Percentiles rank a stretch among this genome's conserved stretches.
phyloP scores from a whole-genome alignment of 1,140 invertebrate genomes.

The Macrobrachium nipponense region DNA sequence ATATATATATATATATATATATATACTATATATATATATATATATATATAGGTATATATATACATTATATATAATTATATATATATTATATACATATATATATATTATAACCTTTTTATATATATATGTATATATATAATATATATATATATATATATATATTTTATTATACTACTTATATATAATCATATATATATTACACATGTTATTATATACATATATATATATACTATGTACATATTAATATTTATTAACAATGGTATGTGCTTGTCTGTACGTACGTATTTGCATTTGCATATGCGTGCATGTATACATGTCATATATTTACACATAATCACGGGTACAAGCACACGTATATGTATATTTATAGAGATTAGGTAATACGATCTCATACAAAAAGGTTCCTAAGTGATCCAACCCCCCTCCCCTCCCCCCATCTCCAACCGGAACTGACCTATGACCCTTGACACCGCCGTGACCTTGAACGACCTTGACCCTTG shows the following conservation, averaged over 20 bases:
- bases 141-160: neutral
- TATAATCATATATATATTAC: neutral
- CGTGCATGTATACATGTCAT: neutral
- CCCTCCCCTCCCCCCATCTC: no score
- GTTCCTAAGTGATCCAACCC: no score
- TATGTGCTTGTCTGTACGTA: neutral
- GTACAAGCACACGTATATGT: no score
- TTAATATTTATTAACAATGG: no score
- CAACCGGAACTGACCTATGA: neutral
- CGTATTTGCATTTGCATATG: neutral
- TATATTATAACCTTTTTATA: neutral
- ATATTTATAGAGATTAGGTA: no score
- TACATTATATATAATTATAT: neutral
- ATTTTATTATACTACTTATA: neutral
- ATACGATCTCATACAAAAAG: no score
- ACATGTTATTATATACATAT: slow-evolving; percentile 4
- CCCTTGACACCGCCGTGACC: no score
- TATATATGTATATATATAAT: neutral
- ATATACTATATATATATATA: neutral
- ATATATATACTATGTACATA: slow-evolving; percentile 11
- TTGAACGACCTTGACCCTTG: no score
- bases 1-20: slow-evolving; percentile 7
- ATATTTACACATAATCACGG: neutral
- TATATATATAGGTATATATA: neutral
- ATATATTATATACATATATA: neutral